Conservation (phyloP, 2,797 vertebrate genomes). For the Triplophysa yarkandensis region DNA sequence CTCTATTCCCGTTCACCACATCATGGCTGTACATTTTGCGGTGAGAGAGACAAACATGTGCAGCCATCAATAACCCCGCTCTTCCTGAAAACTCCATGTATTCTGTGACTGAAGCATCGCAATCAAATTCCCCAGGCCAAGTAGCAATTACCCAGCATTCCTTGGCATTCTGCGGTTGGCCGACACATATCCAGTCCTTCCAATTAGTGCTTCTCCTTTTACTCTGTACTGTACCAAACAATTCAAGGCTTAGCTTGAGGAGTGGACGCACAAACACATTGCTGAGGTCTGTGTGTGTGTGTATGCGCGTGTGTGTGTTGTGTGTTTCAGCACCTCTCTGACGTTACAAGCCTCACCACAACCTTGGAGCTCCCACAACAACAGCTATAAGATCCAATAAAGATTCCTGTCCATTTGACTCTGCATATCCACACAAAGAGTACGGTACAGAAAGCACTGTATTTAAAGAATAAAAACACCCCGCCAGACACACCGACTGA, state of each 20-base stretch:
- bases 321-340: constrained; percentile 48
- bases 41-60: constrained; percentile 19
- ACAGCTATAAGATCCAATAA: constrained; percentile 63
- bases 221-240: constrained; percentile 52
- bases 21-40: constrained; percentile 30
- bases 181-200: constrained; percentile 68
- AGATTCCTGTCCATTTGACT: constrained; percentile 54
- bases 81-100: constrained; percentile 40
- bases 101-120: constrained; percentile 44
- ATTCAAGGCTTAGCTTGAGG: constrained; percentile 38
- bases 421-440: constrained; percentile 32
- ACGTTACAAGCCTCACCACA: constrained; percentile 43
- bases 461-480: background rate
- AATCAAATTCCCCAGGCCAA: constrained; percentile 61
- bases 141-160: constrained; percentile 72
- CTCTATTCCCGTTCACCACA: constrained; percentile 20
- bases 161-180: constrained; percentile 72
- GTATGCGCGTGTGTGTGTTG: constrained; percentile 59
- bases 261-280: constrained; percentile 58
- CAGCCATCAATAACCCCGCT: constrained; percentile 38
- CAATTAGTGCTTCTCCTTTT: constrained; percentile 65
- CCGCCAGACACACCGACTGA: background rate
- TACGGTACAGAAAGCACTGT: constrained; percentile 27
- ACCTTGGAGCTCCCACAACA: constrained; percentile 64
- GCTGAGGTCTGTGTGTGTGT: constrained; percentile 58